Percentiles rank a stretch among this genome's conserved stretches.
These are phyloP conservation scores for Prosapia bicincta DNA, from an alignment of 2,888 invertebrate genomes.

Conservation along the genomic window DNA sequence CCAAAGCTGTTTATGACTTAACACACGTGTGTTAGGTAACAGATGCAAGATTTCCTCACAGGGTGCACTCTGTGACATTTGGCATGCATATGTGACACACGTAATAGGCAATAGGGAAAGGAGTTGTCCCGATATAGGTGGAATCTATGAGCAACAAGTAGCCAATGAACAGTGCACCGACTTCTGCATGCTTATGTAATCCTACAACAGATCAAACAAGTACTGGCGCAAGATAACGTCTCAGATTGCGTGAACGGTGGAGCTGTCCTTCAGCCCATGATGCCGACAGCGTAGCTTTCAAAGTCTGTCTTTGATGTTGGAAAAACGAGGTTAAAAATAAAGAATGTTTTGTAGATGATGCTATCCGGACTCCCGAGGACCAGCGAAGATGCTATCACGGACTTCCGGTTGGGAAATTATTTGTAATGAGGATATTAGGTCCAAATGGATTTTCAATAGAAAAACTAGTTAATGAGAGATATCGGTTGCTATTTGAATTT, in stretches of 20 bases:
- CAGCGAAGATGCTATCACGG: no score
- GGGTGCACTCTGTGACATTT: constrained; percentile 23
- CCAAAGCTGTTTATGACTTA: background rate
- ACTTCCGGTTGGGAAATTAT: no score
- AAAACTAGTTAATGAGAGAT: no score
- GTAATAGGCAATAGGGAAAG: constrained; percentile 25
- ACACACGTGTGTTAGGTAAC: background rate
- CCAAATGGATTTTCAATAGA: no score
- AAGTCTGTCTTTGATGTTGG: no score
- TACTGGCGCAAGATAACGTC: background rate
- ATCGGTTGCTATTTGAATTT: no score
- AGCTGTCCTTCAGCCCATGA: no score
- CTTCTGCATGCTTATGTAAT: background rate
- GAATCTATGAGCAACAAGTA: background rate
- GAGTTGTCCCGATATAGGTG: constrained; percentile 26
- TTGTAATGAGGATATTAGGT: no score
- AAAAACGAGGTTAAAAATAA: no score
- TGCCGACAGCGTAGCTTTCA: no score
- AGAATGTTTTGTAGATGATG: no score
- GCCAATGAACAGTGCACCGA: background rate
- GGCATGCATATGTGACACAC: constrained; percentile 29
- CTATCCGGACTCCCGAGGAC: no score
- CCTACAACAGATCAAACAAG: background rate
- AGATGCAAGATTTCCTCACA: constrained; percentile 15
- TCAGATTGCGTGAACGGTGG: background rate